These are phyloP conservation scores for Drosophila multiciliata DNA, from an alignment of 2,888 invertebrate genomes.

Conservation along the genomic window DNA sequence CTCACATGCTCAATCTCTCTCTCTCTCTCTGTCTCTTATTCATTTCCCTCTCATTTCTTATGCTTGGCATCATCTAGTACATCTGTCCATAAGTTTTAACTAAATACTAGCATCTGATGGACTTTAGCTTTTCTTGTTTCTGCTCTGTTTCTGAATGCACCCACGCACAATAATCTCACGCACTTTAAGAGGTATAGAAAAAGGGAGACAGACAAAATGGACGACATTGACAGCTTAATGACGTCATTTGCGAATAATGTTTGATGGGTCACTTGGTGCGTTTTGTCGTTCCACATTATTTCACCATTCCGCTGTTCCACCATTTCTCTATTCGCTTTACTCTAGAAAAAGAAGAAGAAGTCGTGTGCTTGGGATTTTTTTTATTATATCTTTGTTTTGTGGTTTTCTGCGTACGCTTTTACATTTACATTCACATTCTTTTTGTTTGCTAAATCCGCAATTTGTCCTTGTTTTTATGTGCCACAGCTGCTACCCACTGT, in stretches of 20 bases:
- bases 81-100: constrained; percentile 26
- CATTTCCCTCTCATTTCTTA: background rate
- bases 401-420: constrained; percentile 29
- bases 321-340: constrained; percentile 11
- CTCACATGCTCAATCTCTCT: background rate
- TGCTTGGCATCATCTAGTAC: constrained; percentile 8
- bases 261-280: constrained; percentile 67
- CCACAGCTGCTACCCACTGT: constrained; percentile 57
- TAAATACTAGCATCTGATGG: constrained; percentile 43
- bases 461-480: constrained; percentile 76
- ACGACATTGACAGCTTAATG: constrained; percentile 69
- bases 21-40: background rate
- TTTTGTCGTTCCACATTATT: constrained; percentile 32
- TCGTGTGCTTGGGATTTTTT: constrained; percentile 30
- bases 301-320: constrained; percentile 20
- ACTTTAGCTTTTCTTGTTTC: constrained; percentile 19
- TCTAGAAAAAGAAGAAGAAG: constrained; percentile 4
- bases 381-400: constrained; percentile 38
- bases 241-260: constrained; percentile 62
- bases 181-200: constrained; percentile 7
- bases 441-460: constrained; percentile 65
- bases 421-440: constrained; percentile 53
- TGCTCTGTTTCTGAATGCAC: constrained; percentile 33
- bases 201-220: background rate
- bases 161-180: constrained; percentile 37